Evolutionary conservation across 2,797 vertebrate species (phyloP), one percentile per base, ranked within the genome.

Genomic region (Anableps anableps): DNA sequence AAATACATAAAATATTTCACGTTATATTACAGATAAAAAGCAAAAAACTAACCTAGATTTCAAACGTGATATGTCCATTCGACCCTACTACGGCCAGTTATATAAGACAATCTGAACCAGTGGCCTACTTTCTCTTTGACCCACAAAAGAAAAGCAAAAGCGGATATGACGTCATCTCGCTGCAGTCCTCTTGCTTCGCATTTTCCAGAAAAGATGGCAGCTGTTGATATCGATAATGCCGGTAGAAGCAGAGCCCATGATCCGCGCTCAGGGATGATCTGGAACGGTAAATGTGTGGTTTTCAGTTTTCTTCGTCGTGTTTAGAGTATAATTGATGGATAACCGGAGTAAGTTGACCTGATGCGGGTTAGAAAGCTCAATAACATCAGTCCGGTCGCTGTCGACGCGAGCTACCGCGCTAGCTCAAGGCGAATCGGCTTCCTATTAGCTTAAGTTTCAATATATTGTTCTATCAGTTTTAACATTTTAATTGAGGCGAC

Each of bases 171-270:
- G 92, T 82, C 11, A 11, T 0, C 2, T 72, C 84, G 2, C 48
- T 38, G 47, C 90, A 84, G 88, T 93, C 26, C 86, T 91, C 90
- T 48, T 16, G 74, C 43, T 58, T 81, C 43, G 74, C 38, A 72
- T 75, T 43, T 92, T 91, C 89, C 80, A 86, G 89, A 91, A 91
- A 95, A 97, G 94, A 98, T 98, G 97, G 97, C 97, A 89, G 96
- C 96, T 95, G 96, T 96, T 90, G 97, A 97, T 90, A 97, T 97
- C 93, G 97, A 98, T 93, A n/a, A 94, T 98, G 96, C 95, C 96
- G 94, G 96, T 98, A 95, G 97, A 97, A 89, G 91, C 93, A 80
- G 95, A 95, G 47, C 31, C 85, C 21, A 88, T 96, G 71, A 92
- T 95, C 76, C 58, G 71, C 77, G 86, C 75, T 64, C 76, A 85